Evolutionary conservation across 2,797 vertebrate species (phyloP).

Genomic region (Neosalanx taihuensis): DNA sequence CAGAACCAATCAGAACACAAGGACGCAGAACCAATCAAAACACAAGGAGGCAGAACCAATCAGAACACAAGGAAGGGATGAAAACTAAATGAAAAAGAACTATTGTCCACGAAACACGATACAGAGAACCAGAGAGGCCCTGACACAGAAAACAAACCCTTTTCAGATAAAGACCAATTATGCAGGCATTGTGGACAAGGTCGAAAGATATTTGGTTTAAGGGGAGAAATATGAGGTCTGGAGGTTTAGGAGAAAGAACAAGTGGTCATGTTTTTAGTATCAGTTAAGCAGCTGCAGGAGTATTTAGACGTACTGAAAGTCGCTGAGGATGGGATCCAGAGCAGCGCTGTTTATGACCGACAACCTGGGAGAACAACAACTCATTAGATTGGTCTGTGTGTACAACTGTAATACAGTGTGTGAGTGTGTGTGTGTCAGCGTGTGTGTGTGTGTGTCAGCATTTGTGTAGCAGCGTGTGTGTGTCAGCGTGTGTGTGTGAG

Average conservation of each 20-base stretch:
- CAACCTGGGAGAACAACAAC: slow-evolving; percentile 53
- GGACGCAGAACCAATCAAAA: no score
- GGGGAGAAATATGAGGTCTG: neutral
- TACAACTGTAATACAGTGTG: neutral
- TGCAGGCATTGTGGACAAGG: neutral
- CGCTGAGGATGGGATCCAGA: slow-evolving; percentile 66
- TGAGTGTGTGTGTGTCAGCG: no score
- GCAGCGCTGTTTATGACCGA: slow-evolving; percentile 64
- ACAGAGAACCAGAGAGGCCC: slow-evolving; percentile 41
- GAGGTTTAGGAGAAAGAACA: neutral
- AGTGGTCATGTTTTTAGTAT: neutral
- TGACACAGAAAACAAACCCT: slow-evolving; percentile 15
- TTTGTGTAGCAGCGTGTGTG: neutral
- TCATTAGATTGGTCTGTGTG: neutral
- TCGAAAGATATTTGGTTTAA: neutral
- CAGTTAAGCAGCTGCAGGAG: neutral
- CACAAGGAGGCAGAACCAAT: no score
- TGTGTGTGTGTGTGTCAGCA: neutral
- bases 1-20: slow-evolving; percentile 48
- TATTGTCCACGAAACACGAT: slow-evolving; percentile 62
- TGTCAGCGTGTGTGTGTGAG: neutral
- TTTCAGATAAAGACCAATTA: neutral
- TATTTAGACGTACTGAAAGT: slow-evolving; percentile 69
- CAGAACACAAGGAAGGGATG: slow-evolving; percentile 38
- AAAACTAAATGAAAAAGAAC: slow-evolving; percentile 44